phyloP scores from a whole-genome alignment of 2,797 vertebrate genomes.

The Danio jaintianensis region DNA sequence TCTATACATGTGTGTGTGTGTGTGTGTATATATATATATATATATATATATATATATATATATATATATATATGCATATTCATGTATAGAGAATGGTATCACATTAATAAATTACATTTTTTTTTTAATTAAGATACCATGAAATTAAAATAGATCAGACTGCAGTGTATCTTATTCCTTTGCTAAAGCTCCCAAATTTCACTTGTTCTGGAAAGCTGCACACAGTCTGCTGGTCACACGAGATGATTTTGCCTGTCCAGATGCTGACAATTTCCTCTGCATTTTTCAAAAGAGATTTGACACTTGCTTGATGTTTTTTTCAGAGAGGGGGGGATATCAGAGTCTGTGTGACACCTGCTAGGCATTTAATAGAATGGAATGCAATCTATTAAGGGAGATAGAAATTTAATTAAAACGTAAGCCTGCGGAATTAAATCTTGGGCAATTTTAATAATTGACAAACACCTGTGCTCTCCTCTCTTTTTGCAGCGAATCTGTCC shows the following conservation, averaged over 20 bases:
- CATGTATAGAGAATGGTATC: too few relatives aligned
- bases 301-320: slow-evolving; percentile 61
- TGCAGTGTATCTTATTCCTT: neutral
- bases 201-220: neutral
- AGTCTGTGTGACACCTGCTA: slow-evolving; percentile 72
- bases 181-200: neutral
- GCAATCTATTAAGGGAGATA: slow-evolving; percentile 76
- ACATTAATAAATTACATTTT: too few relatives aligned
- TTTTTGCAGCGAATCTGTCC: slow-evolving; percentile 65
- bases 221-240: slow-evolving; percentile 3
- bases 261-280: slow-evolving; percentile 23
- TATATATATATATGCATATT: too few relatives aligned
- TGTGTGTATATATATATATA: too few relatives aligned
- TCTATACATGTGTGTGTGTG: too few relatives aligned
- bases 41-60: too few relatives aligned
- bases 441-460: slow-evolving; percentile 76
- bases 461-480: slow-evolving; percentile 76
- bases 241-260: slow-evolving; percentile 14
- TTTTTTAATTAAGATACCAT: too few relatives aligned
- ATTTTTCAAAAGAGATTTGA: slow-evolving; percentile 27
- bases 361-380: slow-evolving; percentile 75
- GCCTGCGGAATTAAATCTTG: slow-evolving; percentile 75
- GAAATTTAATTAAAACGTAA: slow-evolving; percentile 77
- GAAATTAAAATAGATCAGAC: too few relatives aligned
- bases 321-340: slow-evolving; percentile 63